A percentile compares a stretch with the other conserved stretches of the same genome.
Evolutionary conservation across 2,797 vertebrate genomes (phyloP).

Genomic region (Sternarchorhynchus goeldii): DNA sequence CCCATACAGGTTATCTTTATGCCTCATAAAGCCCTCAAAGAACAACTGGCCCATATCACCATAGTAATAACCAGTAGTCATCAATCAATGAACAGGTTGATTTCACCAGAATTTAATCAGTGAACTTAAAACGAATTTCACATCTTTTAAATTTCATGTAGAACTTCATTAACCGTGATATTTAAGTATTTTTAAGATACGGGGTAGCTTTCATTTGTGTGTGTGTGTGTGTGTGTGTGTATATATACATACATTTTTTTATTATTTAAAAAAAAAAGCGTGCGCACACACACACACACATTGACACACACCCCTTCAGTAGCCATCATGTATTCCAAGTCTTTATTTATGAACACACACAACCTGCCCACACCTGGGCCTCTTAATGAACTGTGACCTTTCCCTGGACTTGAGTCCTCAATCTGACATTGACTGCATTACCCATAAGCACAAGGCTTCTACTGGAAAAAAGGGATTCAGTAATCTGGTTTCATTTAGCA

Average conservation of each 20-base stretch:
- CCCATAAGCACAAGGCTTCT: conserved; percentile 22
- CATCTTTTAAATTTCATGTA: conserved; percentile 46
- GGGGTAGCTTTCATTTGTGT: not conserved
- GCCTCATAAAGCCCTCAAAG: conserved; percentile 30
- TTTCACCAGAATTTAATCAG: conserved; percentile 2
- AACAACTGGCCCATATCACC: conserved; percentile 7
- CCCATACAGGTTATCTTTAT: conserved; percentile 37
- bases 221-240: conserved; percentile 54
- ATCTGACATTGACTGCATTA: not conserved
- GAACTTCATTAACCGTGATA: conserved; percentile 32
- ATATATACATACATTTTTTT: no score
- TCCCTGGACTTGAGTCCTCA: conserved; percentile 32
- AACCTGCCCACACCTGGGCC: conserved; percentile 25
- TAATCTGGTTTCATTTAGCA: conserved; percentile 17
- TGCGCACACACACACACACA: conserved; percentile 52
- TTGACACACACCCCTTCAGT: conserved; percentile 53
- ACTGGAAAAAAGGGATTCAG: conserved; percentile 1
- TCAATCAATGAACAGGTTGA: conserved; percentile 19
- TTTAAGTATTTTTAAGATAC: not conserved
- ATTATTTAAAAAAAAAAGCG: not conserved
- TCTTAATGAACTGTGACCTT: conserved; percentile 35
- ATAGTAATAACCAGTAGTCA: conserved; percentile 1
- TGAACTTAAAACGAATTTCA: conserved; percentile 15
- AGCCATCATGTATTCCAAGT: conserved; percentile 14
- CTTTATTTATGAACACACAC: conserved; percentile 24